These are phyloP conservation scores for Cybosia mesomella DNA, from an alignment of 2,888 invertebrate genomes.

Conservation along the genomic window DNA sequence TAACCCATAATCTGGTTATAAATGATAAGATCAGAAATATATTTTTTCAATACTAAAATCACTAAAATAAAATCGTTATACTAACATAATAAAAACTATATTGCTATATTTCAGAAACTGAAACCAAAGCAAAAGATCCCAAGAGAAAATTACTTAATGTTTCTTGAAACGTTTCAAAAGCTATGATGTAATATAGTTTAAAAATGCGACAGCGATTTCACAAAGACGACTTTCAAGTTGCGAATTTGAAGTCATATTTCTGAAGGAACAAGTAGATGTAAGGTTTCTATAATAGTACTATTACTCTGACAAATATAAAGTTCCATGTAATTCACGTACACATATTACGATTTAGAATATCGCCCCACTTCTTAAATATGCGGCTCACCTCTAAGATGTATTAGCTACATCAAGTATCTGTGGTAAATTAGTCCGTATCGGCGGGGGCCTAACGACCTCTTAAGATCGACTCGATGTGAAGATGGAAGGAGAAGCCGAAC, in stretches of 20 bases:
- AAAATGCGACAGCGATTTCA: constrained; percentile 16
- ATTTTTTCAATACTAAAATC: too few species aligned
- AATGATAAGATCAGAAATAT: too few species aligned
- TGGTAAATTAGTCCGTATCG: constrained; percentile 37
- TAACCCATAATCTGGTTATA: too few species aligned
- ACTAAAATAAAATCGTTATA: background rate
- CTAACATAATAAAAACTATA: background rate
- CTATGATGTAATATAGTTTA: constrained; percentile 9
- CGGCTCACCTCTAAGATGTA: constrained; percentile 28
- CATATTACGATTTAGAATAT: background rate
- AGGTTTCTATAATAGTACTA: background rate
- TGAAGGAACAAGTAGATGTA: constrained; percentile 11
- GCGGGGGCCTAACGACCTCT: constrained; percentile 35
- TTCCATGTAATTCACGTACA: background rate
- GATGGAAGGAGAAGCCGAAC: constrained; percentile 19
- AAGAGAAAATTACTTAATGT: constrained; percentile 20
- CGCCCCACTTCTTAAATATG: background rate
- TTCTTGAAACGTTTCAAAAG: constrained; percentile 17
- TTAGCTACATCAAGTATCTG: constrained; percentile 28
- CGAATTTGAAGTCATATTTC: constrained; percentile 19
- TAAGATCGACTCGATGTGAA: constrained; percentile 25
- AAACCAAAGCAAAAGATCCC: constrained; percentile 3
- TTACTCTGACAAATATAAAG: constrained; percentile 4
- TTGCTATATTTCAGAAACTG: background rate
- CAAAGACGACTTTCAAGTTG: constrained; percentile 18